Evolutionary conservation across 2,888 invertebrate species (phyloP).

Genomic region (Scaptomyza parva): DNA sequence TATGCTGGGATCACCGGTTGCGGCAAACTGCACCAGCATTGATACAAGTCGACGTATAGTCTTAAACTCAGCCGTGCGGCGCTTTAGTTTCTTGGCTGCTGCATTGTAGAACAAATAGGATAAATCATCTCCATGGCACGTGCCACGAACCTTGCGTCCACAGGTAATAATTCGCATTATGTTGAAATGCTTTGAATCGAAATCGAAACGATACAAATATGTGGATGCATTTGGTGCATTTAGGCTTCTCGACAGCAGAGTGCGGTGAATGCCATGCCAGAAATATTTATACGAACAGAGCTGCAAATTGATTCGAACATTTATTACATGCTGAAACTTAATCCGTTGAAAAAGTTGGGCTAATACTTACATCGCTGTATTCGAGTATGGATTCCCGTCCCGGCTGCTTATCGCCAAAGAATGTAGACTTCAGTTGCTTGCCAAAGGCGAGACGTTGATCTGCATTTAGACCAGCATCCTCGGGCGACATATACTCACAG

Average conservation of each 20-base stretch:
- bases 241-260: slow-evolving; percentile 78
- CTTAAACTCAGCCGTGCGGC: slow-evolving; percentile 81
- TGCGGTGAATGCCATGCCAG: slow-evolving; percentile 84
- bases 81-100: slow-evolving; percentile 80
- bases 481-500: slow-evolving; percentile 82
- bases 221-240: slow-evolving; percentile 81
- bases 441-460: slow-evolving; percentile 82
- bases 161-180: slow-evolving; percentile 83
- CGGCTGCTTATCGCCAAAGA: slow-evolving; percentile 85
- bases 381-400: slow-evolving; percentile 82
- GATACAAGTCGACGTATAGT: slow-evolving; percentile 83
- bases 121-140: slow-evolving; percentile 84
- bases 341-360: too few relatives aligned
- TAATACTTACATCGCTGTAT: slow-evolving; percentile 79
- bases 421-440: slow-evolving; percentile 83
- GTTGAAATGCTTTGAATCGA: slow-evolving; percentile 84
- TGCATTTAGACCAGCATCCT: slow-evolving; percentile 73
- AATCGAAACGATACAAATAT: slow-evolving; percentile 84
- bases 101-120: slow-evolving; percentile 84
- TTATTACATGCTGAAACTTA: background rate
- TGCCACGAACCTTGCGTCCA: slow-evolving; percentile 83
- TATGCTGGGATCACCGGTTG: slow-evolving; percentile 82
- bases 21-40: slow-evolving; percentile 82
- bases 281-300: slow-evolving; percentile 84
- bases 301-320: slow-evolving; percentile 59